These are phyloP conservation scores for Girardia tigrina DNA, from an alignment of 2,888 invertebrate genomes.

Conservation along the genomic window DNA sequence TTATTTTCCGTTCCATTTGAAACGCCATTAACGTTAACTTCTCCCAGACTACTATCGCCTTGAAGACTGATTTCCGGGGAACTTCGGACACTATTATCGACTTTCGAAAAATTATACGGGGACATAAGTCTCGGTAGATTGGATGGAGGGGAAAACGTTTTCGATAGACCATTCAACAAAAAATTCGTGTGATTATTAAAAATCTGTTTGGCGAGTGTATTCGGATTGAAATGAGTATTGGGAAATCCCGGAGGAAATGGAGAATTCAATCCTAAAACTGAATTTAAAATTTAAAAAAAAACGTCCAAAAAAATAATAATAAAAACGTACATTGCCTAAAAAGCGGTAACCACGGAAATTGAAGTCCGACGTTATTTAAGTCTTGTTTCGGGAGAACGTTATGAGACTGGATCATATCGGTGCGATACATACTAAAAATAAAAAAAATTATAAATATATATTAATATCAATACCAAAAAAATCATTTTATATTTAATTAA, in stretches of 20 bases:
- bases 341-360: constrained; percentile 17
- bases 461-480: background rate
- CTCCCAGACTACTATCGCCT: background rate
- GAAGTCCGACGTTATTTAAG: background rate
- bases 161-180: constrained; percentile 14
- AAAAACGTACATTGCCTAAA: background rate
- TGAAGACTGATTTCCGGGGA: background rate
- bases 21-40: background rate
- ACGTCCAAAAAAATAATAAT: background rate
- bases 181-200: constrained; percentile 12
- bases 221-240: background rate
- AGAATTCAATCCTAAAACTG: background rate
- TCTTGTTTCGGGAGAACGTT: background rate
- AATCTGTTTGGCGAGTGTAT: background rate
- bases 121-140: background rate
- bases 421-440: background rate
- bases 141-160: background rate
- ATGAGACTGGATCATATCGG: background rate
- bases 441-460: background rate
- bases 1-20: background rate
- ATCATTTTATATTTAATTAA: background rate
- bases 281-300: background rate
- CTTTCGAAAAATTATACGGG: background rate
- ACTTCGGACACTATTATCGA: background rate
- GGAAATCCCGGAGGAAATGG: constrained; percentile 2